phyloP scores from a whole-genome alignment of 2,113 vertebrate species.

The Lasiurus cinereus region DNA sequence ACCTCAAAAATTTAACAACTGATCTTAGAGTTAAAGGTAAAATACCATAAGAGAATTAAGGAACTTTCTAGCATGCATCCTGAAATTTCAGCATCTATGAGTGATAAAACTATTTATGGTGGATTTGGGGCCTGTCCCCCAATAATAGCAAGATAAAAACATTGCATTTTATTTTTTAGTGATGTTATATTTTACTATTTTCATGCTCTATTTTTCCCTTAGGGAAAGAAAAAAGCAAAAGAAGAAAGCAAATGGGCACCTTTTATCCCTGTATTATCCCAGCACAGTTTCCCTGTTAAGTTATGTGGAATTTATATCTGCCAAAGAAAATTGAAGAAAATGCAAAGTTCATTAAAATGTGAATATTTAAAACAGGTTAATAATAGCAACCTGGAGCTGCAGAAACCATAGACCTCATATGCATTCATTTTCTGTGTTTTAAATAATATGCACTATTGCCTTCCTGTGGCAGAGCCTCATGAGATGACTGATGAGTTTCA shows the following conservation, averaged over 20 bases:
- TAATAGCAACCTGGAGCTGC: not conserved
- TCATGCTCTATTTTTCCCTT: conserved; percentile 34
- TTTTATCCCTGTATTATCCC: conserved; percentile 51
- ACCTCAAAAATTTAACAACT: not conserved
- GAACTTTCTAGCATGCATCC: not conserved
- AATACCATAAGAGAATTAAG: not conserved
- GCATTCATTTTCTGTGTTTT: not conserved
- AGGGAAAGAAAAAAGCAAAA: not conserved
- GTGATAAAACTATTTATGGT: not conserved
- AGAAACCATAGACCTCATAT: conserved; percentile 3
- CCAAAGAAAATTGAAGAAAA: conserved; percentile 36
- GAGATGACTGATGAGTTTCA: not conserved
- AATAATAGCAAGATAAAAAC: conserved; percentile 4
- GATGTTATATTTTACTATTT: conserved; percentile 16
- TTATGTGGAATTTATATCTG: conserved; percentile 55
- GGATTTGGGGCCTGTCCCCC: not conserved
- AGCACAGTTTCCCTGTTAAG: conserved; percentile 35
- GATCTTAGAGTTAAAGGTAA: not conserved
- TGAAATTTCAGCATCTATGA: not conserved
- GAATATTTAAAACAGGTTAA: conserved; percentile 56
- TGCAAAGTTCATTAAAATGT: conserved; percentile 58
- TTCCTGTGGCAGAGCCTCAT: not conserved
- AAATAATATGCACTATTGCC: not conserved
- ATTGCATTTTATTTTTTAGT: not conserved
- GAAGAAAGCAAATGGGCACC: not conserved